Percentiles rank a stretch among this genome's conserved stretches.
Evolutionary conservation across 2,113 vertebrate species (phyloP).

Genomic region (Tachysurus fulvidraco): DNA sequence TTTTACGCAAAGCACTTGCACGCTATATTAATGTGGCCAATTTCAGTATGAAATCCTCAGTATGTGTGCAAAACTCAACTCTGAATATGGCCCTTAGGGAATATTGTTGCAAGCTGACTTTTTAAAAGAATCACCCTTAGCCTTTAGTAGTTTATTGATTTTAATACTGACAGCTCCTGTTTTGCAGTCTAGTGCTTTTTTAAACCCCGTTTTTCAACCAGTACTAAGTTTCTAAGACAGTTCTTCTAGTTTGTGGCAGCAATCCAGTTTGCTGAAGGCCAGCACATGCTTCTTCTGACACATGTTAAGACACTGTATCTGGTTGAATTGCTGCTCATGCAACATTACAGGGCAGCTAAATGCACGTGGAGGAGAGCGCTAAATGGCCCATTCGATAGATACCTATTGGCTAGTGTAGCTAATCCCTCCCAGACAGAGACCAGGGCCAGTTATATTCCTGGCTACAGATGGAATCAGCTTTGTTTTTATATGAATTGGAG

Average conservation of each 20-base stretch:
- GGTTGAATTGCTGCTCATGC: slow-evolving; percentile 6
- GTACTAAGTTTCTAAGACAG: neutral
- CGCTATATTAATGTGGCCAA: neutral
- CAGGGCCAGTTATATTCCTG: neutral
- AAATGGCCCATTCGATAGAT: neutral
- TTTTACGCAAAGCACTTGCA: neutral
- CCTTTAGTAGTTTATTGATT: slow-evolving; percentile 25
- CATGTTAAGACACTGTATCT: neutral
- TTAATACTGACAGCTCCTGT: neutral
- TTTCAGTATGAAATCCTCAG: neutral
- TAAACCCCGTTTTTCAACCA: neutral
- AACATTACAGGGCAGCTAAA: slow-evolving; percentile 12
- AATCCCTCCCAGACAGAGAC: neutral
- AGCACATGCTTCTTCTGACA: slow-evolving; percentile 15
- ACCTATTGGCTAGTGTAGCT: neutral
- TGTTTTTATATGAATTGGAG: neutral
- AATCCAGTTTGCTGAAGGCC: slow-evolving; percentile 27
- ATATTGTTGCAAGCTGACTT: neutral
- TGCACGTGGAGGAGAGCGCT: neutral
- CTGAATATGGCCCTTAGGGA: neutral
- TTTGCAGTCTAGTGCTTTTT: neutral
- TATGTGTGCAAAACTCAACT: neutral
- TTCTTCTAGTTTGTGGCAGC: slow-evolving; percentile 6
- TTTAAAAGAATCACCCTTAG: slow-evolving; percentile 5
- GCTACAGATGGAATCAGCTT: neutral